phyloP scores from a whole-genome alignment of 2,113 vertebrate genomes.

The Brachypodius melanocephalos region DNA sequence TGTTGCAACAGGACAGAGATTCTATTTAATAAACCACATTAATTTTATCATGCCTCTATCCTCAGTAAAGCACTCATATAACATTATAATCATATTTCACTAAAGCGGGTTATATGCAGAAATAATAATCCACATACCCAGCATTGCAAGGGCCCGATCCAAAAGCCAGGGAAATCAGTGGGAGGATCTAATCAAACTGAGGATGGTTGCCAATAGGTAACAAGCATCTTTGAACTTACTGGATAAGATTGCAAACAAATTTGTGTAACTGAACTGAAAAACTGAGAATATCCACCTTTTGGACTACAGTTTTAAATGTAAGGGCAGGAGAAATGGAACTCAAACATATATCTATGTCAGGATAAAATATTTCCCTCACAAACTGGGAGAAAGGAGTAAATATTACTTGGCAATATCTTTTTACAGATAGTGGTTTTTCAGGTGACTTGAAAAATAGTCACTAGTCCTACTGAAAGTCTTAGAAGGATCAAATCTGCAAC shows the following conservation, averaged over 20 bases:
- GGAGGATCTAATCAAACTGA: neutral
- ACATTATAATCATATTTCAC: neutral
- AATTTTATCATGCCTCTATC: neutral
- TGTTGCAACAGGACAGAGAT: neutral
- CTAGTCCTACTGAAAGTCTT: neutral
- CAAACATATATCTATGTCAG: neutral
- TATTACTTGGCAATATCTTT: neutral
- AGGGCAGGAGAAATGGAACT: neutral
- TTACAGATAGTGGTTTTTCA: neutral
- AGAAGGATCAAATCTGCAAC: neutral
- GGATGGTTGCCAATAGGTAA: neutral
- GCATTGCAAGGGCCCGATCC: neutral
- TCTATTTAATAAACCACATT: neutral
- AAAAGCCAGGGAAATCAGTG: neutral
- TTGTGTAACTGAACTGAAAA: neutral
- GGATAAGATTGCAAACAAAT: neutral
- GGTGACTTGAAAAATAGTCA: neutral
- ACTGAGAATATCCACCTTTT: neutral
- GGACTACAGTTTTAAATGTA: neutral
- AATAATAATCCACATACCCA: neutral
- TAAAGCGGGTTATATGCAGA: neutral
- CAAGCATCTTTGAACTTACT: neutral
- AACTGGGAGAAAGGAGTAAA: neutral
- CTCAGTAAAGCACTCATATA: neutral
- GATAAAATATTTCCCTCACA: neutral